phyloP scores from a whole-genome alignment of 1,140 invertebrate species.

The Araneus ventricosus region DNA sequence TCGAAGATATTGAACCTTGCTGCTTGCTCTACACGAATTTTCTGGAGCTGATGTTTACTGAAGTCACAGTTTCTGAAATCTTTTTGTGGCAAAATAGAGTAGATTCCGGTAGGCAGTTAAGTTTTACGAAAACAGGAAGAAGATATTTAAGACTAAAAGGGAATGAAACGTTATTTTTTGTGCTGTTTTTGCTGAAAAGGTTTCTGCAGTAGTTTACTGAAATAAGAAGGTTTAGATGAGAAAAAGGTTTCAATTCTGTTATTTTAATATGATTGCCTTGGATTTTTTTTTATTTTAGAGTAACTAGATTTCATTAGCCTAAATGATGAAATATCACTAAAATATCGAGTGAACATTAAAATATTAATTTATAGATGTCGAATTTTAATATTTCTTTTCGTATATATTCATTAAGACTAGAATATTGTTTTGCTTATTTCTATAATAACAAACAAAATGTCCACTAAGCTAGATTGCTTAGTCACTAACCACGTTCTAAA shows the following conservation, averaged over 20 bases:
- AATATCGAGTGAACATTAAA: no score
- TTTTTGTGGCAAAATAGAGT: not conserved
- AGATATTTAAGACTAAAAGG: not conserved
- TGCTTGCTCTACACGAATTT: not conserved
- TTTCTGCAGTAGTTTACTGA: not conserved
- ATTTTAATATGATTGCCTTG: not conserved
- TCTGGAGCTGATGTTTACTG: not conserved
- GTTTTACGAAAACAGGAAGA: not conserved
- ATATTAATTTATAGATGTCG: no score
- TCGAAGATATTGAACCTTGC: constrained; percentile 24
- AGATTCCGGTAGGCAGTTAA: not conserved
- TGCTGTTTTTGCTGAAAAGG: not conserved
- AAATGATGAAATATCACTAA: no score
- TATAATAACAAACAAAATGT: no score
- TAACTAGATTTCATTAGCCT: no score
- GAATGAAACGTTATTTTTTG: not conserved
- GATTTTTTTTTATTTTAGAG: no score
- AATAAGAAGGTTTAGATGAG: not conserved
- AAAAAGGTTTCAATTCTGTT: not conserved
- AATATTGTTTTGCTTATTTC: no score
- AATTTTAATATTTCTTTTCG: no score
- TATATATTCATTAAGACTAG: no score
- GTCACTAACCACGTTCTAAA: no score
- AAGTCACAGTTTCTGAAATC: constrained; percentile 4
- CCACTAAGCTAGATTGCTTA: no score